Percentiles rank a stretch among this genome's conserved stretches.
Evolutionary conservation across 2,113 vertebrate genomes (phyloP).

Genomic region (Thinocorus orbignyianus): DNA sequence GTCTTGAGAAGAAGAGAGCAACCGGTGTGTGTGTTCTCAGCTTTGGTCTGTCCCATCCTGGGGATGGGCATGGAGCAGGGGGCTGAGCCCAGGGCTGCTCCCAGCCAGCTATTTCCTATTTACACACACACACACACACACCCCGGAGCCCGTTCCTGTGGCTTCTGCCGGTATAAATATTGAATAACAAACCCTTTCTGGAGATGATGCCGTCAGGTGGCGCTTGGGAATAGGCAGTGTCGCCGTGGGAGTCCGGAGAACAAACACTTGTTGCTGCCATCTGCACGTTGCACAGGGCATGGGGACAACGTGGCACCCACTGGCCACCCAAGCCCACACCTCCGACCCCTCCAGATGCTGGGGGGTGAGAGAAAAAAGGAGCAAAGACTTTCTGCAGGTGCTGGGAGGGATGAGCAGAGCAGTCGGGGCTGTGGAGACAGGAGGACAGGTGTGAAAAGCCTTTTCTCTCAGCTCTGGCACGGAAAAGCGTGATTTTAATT

Average conservation of each 20-base stretch:
- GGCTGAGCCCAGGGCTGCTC: background rate
- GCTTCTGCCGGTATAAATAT: background rate
- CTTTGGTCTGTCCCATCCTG: background rate
- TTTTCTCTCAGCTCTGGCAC: background rate
- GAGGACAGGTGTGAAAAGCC: background rate
- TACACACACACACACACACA: background rate
- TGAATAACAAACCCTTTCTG: background rate
- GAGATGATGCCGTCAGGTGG: background rate
- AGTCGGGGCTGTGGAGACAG: background rate
- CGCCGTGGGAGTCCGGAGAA: background rate
- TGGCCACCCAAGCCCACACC: background rate
- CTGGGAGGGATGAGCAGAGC: background rate
- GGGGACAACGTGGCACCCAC: background rate
- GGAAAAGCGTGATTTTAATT: background rate
- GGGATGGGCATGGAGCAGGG: fast-evolving
- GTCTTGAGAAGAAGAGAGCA: background rate
- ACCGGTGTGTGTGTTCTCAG: fast-evolving
- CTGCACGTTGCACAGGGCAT: background rate
- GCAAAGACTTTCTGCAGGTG: fast-evolving
- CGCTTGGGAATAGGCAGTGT: conserved; percentile 8
- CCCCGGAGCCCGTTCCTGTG: background rate
- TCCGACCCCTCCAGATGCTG: fast-evolving
- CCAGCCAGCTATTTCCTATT: background rate
- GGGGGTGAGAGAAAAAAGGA: background rate
- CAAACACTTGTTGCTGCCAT: background rate